These are phyloP conservation scores for Melanostoma scalare DNA, from an alignment of 2,888 invertebrate genomes.

Conservation along the genomic window DNA sequence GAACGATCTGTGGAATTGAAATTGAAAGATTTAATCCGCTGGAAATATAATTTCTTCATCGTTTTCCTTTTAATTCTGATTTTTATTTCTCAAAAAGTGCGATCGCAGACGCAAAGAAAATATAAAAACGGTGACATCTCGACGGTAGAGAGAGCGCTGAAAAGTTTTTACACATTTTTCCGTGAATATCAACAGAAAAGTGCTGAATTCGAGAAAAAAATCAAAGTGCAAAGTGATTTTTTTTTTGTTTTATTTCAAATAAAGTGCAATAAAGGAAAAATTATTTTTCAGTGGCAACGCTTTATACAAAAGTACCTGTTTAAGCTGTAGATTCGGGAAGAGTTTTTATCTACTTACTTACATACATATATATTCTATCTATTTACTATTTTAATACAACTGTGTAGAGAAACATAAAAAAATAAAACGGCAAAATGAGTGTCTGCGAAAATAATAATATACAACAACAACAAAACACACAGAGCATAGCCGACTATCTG, in stretches of 20 bases:
- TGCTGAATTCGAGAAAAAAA: conserved; percentile 56
- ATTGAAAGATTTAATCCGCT: conserved; percentile 28
- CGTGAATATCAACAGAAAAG: conserved; percentile 51
- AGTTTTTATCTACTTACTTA: too few species aligned
- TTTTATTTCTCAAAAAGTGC: conserved; percentile 52
- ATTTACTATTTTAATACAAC: conserved; percentile 25
- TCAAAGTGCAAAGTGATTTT: conserved; percentile 54
- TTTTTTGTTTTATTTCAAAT: conserved; percentile 8
- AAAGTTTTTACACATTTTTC: conserved; percentile 20
- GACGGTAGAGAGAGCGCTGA: conserved; percentile 52
- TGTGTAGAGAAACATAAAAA: conserved; percentile 27
- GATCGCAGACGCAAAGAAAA: conserved; percentile 22
- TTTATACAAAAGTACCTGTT: conserved; percentile 63
- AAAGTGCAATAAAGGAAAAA: conserved; percentile 54
- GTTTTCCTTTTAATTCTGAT: conserved; percentile 21
- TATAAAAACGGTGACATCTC: conserved; percentile 30
- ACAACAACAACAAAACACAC: conserved; percentile 88
- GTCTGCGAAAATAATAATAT: conserved; percentile 81
- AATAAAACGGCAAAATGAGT: conserved; percentile 79
- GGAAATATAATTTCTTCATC: conserved; percentile 37
- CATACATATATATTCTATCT: too few species aligned
- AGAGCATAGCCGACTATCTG: conserved; percentile 99
- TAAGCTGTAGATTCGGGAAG: conserved; percentile 10
- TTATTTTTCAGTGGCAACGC: conserved; percentile 35
- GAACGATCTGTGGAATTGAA: conserved; percentile 54